Percentiles rank a stretch among this genome's conserved stretches.
Conservation (phyloP, 2,113 vertebrate species). For the Electrona antarctica region DNA sequence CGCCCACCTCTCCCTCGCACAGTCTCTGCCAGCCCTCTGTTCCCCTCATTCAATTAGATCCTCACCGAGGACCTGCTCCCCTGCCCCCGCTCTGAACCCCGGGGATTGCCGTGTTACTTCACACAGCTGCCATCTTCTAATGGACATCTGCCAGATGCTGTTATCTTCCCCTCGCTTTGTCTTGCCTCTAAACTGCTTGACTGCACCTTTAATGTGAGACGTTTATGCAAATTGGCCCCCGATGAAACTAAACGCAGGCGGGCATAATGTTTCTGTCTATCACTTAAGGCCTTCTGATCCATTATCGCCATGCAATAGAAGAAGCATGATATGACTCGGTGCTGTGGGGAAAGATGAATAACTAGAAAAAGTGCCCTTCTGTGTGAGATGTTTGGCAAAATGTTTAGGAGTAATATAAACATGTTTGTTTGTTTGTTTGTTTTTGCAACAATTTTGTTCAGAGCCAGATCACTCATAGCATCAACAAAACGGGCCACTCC, state of each 20-base stretch:
- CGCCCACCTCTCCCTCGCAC: constrained; percentile 19
- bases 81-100: constrained; percentile 55
- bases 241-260: neutral
- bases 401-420: too few species aligned
- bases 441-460: too few species aligned
- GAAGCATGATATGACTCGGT: constrained; percentile 32
- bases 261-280: constrained; percentile 15
- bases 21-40: constrained; percentile 36
- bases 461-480: too few species aligned
- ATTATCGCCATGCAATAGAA: constrained; percentile 43
- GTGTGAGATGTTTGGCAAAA: too few species aligned
- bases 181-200: constrained; percentile 19
- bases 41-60: constrained; percentile 49
- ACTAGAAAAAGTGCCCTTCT: too few species aligned
- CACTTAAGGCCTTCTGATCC: constrained; percentile 38
- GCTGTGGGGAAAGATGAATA: constrained; percentile 31
- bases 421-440: too few species aligned
- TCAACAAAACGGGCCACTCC: too few species aligned
- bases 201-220: constrained; percentile 15
- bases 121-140: constrained; percentile 28
- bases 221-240: constrained; percentile 1
- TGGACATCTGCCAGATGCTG: constrained; percentile 40
- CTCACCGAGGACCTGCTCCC: constrained; percentile 41
- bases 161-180: constrained; percentile 21
- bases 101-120: constrained; percentile 49